phyloP scores from a whole-genome alignment of 2,113 vertebrate genomes.

The Empidonax traillii region DNA sequence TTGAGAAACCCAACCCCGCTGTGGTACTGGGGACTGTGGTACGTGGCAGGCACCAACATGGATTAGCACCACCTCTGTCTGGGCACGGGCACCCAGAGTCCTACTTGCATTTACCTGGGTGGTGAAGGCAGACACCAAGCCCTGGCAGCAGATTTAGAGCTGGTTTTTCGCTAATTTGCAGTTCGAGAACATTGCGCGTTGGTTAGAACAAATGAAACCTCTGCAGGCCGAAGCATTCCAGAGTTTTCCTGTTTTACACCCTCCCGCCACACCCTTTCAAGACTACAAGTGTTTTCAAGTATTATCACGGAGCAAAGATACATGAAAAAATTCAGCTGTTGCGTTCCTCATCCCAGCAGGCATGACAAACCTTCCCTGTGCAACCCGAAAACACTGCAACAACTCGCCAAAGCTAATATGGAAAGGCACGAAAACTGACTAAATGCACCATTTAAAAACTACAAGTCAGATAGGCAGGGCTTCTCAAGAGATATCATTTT shows the following conservation, averaged over 20 bases:
- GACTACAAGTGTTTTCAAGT: not conserved
- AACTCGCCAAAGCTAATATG: not conserved
- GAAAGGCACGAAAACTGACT: not conserved
- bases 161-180: not conserved
- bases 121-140: not conserved
- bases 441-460: not conserved
- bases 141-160: not conserved
- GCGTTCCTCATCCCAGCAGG: not conserved
- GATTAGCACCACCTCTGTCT: not conserved
- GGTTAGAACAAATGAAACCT: not conserved
- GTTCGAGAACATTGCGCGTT: not conserved
- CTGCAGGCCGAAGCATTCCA: not conserved
- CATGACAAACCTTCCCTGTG: not conserved
- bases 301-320: not conserved
- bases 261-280: not conserved
- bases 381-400: not conserved
- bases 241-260: not conserved
- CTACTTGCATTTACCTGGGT: rapidly evolving
- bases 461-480: not conserved
- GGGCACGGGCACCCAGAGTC: not conserved
- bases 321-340: not conserved
- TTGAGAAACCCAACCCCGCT: not conserved
- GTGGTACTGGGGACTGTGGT: rapidly evolving
- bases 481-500: not conserved
- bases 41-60: not conserved